Evolutionary conservation across 92 coral and sea anemone species (phyloP), one percentile per base, ranked within the genome.

Genomic region (Epizoanthus fatuus): DNA sequence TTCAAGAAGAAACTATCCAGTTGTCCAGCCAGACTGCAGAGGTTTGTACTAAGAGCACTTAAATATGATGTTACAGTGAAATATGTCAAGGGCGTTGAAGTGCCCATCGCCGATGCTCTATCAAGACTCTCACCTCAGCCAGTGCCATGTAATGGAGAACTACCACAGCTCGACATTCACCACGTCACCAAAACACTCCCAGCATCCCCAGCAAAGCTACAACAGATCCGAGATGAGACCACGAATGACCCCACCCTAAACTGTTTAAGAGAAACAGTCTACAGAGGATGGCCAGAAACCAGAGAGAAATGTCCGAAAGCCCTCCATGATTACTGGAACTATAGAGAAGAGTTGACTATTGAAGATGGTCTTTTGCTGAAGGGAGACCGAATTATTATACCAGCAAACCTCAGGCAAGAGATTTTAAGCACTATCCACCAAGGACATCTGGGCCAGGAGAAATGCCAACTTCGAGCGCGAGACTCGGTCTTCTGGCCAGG

Each of bases 261-360:
- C 52, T 39, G 47, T 35, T 70, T 86, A 8, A 66, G 65, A 25
- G 87, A 90, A 17, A 62, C 67, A 52, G 45, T 86, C 52, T 81
- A 54, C 17, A 38, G 49, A 51, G 93, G 93, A 22, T 86, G 81
- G 86, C 91, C 91, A 67, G 83, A 70, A 22, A 25, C 4, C 15
- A 42, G 75, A 66, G 68, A 84, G 19, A 80, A 81, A 45, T 91
- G 90, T 47, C 80, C 87, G 0, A 37, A 67, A 74, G n/a, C 22
- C 15, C 73, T 81, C 69, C 90, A 75, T 57, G 85, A 90, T n/a
- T 93, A 76, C 37, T 93, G 96, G 93, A 92, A 89, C 83, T 92
- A 81, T 65, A 37, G 93, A 56, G 91, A 89, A 78, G 89, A 89
- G 54, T 37, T 91, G 16, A 91, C 89, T 72, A 76, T 91, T 17